These are phyloP conservation scores for Trichogramma dendrolimi DNA, from an alignment of 2,888 invertebrate genomes.

Conservation along the genomic window DNA sequence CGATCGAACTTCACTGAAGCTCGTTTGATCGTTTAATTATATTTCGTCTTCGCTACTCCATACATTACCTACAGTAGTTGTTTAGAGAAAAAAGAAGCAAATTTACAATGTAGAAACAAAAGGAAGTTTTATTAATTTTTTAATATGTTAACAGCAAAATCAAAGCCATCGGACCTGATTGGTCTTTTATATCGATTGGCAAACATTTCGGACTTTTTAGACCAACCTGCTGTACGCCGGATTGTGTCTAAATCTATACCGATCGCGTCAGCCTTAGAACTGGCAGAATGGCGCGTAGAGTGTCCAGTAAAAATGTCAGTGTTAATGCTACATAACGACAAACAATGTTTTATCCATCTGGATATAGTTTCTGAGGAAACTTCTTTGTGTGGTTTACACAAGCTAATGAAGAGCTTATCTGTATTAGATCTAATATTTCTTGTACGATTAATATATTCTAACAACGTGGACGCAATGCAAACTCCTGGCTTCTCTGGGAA, in stretches of 20 bases:
- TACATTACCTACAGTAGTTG: too few species aligned
- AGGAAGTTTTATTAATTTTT: too few species aligned
- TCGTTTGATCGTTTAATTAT: too few species aligned
- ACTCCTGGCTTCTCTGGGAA: constrained; percentile 7
- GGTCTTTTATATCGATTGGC: background rate
- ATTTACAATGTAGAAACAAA: too few species aligned
- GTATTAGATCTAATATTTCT: constrained; percentile 3
- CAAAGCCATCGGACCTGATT: background rate
- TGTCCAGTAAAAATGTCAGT: constrained; percentile 11
- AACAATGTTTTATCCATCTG: constrained; percentile 16
- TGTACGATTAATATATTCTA: constrained; percentile 4
- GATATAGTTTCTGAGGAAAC: constrained; percentile 14
- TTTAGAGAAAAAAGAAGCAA: too few species aligned
- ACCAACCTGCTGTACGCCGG: background rate
- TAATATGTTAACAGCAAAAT: too few species aligned
- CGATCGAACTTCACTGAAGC: too few species aligned
- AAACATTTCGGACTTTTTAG: background rate
- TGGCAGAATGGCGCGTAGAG: background rate
- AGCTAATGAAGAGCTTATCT: constrained; percentile 16
- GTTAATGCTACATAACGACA: constrained; percentile 12
- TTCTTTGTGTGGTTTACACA: constrained; percentile 14
- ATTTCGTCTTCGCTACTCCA: too few species aligned
- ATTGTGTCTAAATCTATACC: background rate
- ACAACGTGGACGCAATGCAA: constrained; percentile 7
- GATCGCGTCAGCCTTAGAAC: background rate